Evolutionary conservation across 2,888 invertebrate genomes (phyloP).

Genomic region (Drosophila melanocephala): DNA sequence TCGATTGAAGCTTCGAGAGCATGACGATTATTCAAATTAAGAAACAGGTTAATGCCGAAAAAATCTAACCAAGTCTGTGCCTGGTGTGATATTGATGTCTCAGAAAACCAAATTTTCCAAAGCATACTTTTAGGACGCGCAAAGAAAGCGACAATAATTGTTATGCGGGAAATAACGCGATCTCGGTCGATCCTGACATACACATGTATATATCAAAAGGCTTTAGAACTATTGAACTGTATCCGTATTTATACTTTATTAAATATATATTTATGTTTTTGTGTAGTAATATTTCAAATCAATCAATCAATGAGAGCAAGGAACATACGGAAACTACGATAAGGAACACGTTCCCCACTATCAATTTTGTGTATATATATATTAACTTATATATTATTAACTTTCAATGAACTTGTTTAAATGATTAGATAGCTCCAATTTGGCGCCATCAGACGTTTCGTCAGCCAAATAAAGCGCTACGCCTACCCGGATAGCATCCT

Average conservation of each 20-base stretch:
- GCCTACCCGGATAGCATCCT: slow-evolving; percentile 49
- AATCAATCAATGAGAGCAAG: slow-evolving; percentile 46
- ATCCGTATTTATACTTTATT: no score
- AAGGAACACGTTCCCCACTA: not conserved
- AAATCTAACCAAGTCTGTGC: no score
- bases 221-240: no score
- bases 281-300: not conserved
- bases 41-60: no score
- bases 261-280: not conserved
- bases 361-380: not conserved
- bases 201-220: not conserved
- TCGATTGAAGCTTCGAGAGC: no score
- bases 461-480: slow-evolving; percentile 46
- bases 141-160: no score
- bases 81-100: no score
- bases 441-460: slow-evolving; percentile 59
- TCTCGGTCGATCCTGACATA: not conserved
- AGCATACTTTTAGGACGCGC: no score
- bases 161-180: no score
- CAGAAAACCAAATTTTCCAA: no score
- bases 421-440: slow-evolving; percentile 50
- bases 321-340: slow-evolving; percentile 70
- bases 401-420: not conserved
- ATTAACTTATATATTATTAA: not conserved
- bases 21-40: no score